Evolutionary conservation across 1,140 invertebrate species (phyloP), one percentile per base, ranked within the genome.

Genomic region (Drosophila pseudoananassae): DNA sequence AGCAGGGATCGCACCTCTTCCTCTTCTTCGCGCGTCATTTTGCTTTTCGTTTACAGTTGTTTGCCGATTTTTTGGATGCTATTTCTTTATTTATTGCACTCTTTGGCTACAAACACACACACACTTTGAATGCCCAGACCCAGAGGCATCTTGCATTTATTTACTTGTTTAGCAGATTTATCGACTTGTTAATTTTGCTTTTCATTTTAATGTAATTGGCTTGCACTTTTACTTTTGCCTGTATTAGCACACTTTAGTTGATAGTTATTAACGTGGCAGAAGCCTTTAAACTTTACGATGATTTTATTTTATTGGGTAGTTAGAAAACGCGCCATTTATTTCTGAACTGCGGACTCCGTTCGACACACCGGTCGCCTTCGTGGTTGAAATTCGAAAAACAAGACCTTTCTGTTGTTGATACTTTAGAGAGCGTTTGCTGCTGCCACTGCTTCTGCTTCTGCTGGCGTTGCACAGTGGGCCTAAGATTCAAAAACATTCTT

Each of bases 1-100:
- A 92, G 75, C 57, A 92, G 53, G 5, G 85, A 84, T 43, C 91
- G 91, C 60, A 92, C 91, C 70, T 92, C 91, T 58, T 92, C 91
- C 58, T 92, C 91, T 69, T 92, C 91, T 73, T 90, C 90, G 46
- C 72, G 90, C 51, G 90, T 83, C 90, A 91, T 91, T 36, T 36
- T 36, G 33, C 72, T 74, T 87, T 58, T 52, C 53, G 38, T 70
- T 63, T 46, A 46, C 58, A 33, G 64, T 33, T 69, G 63, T 54
- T 25, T 40, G 46, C 65, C 65, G 64, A 46, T 70, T 15, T 14
- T 55, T 36, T 10, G 2, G 12, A 36, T 12, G 43, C 43, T 54
- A 31, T 45, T 46, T 23, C 63, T 46, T 63, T 59, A 33, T 38
- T 72, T 84, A 51, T 51, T 59, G 14, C 45, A 64, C 59, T 64